Conservation (phyloP, 2,888 invertebrate species). For the Synanthedon myopaeformis region DNA sequence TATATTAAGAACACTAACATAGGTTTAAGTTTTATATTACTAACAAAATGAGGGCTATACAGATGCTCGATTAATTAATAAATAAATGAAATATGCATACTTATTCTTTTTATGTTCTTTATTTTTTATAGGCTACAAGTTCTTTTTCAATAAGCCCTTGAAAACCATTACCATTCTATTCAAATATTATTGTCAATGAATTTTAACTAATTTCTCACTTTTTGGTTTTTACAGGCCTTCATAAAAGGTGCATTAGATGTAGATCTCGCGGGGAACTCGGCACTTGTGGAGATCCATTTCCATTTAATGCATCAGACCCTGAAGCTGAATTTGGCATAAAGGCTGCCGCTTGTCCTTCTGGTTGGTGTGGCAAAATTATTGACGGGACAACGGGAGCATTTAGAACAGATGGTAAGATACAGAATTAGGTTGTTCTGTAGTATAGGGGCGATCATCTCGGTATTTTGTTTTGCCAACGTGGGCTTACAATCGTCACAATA, state of each 20-base stretch:
- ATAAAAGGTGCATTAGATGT: conserved; percentile 84
- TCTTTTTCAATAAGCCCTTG: not conserved
- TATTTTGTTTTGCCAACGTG: too few relatives aligned
- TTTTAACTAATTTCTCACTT: not conserved
- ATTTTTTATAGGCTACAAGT: not conserved
- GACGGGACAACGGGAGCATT: conserved; percentile 80
- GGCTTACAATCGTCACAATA: too few relatives aligned
- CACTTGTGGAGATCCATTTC: conserved; percentile 89
- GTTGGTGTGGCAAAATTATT: conserved; percentile 93
- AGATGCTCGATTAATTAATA: too few relatives aligned
- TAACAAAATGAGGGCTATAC: too few relatives aligned
- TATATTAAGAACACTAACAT: too few relatives aligned
- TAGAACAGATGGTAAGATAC: conserved; percentile 78
- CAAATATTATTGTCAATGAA: not conserved
- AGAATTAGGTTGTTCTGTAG: too few relatives aligned
- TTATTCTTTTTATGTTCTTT: too few relatives aligned
- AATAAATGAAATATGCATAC: too few relatives aligned
- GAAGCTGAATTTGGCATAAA: conserved; percentile 79
- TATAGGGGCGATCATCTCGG: too few relatives aligned
- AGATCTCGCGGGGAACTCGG: conserved; percentile 89
- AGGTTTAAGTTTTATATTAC: too few relatives aligned
- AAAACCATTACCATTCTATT: not conserved
- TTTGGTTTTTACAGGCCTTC: conserved; percentile 64
- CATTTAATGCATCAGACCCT: conserved; percentile 81
- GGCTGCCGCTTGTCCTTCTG: conserved; percentile 85